Evolutionary conservation across 2,888 invertebrate species (phyloP), one percentile per base, ranked within the genome.

Genomic region (Cephalotes varians): DNA sequence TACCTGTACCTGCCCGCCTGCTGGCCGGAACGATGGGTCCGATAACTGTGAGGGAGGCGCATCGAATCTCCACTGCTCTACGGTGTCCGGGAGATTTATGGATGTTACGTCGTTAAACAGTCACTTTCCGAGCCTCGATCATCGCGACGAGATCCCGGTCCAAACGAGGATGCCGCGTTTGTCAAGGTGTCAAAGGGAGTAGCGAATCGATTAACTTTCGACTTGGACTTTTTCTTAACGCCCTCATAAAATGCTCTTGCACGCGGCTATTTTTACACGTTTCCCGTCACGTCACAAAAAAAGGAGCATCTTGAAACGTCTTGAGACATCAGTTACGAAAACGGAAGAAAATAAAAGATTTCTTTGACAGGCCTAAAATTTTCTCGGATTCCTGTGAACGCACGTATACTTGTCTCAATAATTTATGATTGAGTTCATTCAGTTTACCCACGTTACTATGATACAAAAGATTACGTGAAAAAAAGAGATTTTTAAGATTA

Each of bases 161-260:
- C 31, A 37, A 71, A 54, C 25, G 71, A 37, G 54, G 54, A 10
- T 54, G 44, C 44, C 18, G 25, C 64, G 64, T 64, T 64, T 65
- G 64, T 65, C 64, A 71, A 71, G 34, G 37, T 71, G 37, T 71
- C 54, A 37, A 71, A 71, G 34, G 37, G 54, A 71, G 37, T 71
- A 25, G 71, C 54, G 49, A 71, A 71, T 71, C 71, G 71, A 54
- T 54, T 71, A 37, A 54, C 54, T 69, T 34, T 69, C 31, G n/a
- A 9, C 34, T 37, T 37, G 37, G 10, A 25, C 18, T 6, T 37
- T 69, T 54, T 54, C 37, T 25, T 15, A 25, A 37, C n/a, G 18
- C 25, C 25, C 25, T 28, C 44, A 44, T 51, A 9, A 34, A 54
- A 18, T n/a, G n/a, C n/a, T n/a, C 2, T 37, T 51, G 31, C 18